Base-by-base conservation (phyloP, 2,797 vertebrate species). In the Microcaecilia unicolor region DNA sequence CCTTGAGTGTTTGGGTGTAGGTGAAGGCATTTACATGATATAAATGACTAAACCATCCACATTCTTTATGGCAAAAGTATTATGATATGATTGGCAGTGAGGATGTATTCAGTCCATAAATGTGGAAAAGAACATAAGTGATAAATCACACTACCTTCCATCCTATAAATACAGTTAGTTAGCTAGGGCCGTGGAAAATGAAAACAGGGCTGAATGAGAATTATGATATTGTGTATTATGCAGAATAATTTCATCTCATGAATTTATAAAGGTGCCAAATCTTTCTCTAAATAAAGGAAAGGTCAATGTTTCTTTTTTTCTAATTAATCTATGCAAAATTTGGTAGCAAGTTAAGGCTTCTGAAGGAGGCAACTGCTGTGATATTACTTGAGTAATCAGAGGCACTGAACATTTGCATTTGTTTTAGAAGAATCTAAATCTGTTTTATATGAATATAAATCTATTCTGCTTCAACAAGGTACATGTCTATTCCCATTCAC, bases 81-180 rank as follows among this genome's bases (percentile, higher is more conserved):
- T 18, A 17, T 28, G 6, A 36, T 56, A 37, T 46, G 41, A 64
- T 64, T 64, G 54, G 38, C 53, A 59, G 49, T 3, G 37, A 46
- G 55, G 30, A 51, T 17, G 10, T 37, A 24, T 59, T 60, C 57
- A 39, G 38, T 63, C 58, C 56, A 44, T 51, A 44, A 55, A 50
- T 20, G 44, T 55, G 35, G 46, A 54, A 64, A 43, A 5, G 11
- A 66, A 15, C 45, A 72, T 57, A 61, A 68, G 67, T 64, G 54
- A 68, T 56, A 49, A 36, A 61, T 67, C 37, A 50, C 7, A 1
- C 29, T 50, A 31, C 31, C 59, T 34, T 39, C 33, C 37, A 57
- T 44, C 41, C 31, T 42, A 21, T 28, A 21, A 61, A 25, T 34
- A 70, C 67, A 64, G 51, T 66, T 63, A 57, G n/a, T n/a, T n/a